Percentiles rank a stretch among this genome's conserved stretches.
Evolutionary conservation across 2,888 invertebrate species (phyloP).

Genomic region (Acronicta aceris): DNA sequence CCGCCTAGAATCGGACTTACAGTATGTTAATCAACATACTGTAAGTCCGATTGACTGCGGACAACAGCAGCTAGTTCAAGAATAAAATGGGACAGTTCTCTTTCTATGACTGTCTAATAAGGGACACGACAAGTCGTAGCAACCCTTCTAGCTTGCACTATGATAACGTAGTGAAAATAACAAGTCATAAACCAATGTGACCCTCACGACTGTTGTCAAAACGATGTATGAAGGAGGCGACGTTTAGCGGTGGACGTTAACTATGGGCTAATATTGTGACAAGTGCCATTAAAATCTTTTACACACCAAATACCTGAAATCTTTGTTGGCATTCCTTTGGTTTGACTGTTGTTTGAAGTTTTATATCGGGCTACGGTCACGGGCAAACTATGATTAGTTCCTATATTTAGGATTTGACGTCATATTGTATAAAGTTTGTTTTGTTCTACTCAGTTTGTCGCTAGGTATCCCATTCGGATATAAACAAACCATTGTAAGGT

Average conservation of each 20-base stretch:
- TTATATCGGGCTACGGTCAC: conserved; percentile 38
- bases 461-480: conserved; percentile 22
- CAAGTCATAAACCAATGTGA: neutral
- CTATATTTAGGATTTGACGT: conserved; percentile 36
- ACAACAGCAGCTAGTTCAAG: no score
- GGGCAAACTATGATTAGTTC: conserved; percentile 29
- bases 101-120: no score
- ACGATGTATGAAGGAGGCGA: neutral
- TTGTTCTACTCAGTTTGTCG: conserved; percentile 37
- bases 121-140: no score
- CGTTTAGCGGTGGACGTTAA: neutral
- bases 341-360: conserved; percentile 25
- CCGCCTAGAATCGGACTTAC: no score
- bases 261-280: neutral
- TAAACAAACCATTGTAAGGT: conserved; percentile 37
- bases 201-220: neutral
- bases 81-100: no score
- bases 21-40: no score
- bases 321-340: conserved; percentile 19
- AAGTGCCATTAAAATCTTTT: conserved; percentile 19
- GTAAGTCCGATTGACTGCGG: no score
- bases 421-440: conserved; percentile 33
- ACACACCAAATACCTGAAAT: conserved; percentile 16
- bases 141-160: no score
- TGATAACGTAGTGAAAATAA: no score